phyloP scores from a whole-genome alignment of 1,140 invertebrate species.

The Heliconius congener region DNA sequence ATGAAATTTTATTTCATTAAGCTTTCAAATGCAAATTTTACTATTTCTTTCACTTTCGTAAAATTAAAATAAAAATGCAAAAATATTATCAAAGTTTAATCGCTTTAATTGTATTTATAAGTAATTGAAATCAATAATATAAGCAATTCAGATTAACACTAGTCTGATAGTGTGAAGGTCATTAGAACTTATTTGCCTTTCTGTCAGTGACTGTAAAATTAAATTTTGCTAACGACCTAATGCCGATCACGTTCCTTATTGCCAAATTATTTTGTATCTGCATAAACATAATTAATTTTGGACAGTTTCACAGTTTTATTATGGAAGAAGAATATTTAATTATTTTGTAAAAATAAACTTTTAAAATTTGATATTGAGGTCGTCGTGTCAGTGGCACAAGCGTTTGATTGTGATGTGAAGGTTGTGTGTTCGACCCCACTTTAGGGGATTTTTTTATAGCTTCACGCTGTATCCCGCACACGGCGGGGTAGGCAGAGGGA shows the following conservation, averaged over 20 bases:
- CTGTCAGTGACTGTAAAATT: conserved; percentile 49
- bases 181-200: conserved; percentile 40
- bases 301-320: neutral
- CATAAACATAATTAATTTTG: conserved; percentile 40
- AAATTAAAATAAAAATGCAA: neutral
- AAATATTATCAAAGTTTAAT: neutral
- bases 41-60: neutral
- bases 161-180: conserved; percentile 41
- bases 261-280: conserved; percentile 39
- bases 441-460: too few species aligned
- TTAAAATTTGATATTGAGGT: too few species aligned
- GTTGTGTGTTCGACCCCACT: too few species aligned
- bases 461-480: too few species aligned
- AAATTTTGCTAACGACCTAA: conserved; percentile 54
- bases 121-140: conserved; percentile 34
- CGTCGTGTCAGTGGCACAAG: too few species aligned
- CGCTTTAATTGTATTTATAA: conserved; percentile 13
- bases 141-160: conserved; percentile 61
- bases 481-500: too few species aligned
- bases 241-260: conserved; percentile 55
- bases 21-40: neutral
- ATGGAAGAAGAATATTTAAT: conserved; percentile 21
- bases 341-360: too few species aligned
- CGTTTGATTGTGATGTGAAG: too few species aligned
- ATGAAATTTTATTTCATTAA: neutral